phyloP scores from a whole-genome alignment of 2,797 vertebrate species.

The Bucorvus abyssinicus region DNA sequence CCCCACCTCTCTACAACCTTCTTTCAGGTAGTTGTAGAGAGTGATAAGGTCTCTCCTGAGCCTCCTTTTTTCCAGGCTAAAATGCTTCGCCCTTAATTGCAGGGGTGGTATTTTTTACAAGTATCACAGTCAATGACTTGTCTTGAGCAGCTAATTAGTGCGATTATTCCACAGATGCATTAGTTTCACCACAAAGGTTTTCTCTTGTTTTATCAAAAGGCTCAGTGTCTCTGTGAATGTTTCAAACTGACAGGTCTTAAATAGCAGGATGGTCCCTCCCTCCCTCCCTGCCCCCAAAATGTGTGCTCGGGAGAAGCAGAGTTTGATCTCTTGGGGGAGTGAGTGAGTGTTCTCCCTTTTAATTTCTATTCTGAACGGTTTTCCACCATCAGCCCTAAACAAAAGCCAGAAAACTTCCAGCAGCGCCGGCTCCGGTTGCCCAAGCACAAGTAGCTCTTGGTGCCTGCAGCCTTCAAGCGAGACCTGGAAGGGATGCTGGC shows the following conservation, averaged over 20 bases:
- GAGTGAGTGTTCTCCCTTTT: neutral
- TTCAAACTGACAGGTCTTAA: conserved; percentile 85
- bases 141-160: conserved; percentile 93
- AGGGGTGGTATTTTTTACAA: conserved; percentile 58
- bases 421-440: neutral
- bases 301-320: neutral
- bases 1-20: too few relatives aligned
- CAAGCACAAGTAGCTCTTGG: fast-evolving
- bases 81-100: conserved; percentile 76
- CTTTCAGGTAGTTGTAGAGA: too few relatives aligned
- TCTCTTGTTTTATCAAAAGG: conserved; percentile 89
- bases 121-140: conserved; percentile 78
- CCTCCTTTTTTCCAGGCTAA: too few relatives aligned
- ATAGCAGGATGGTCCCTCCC: conserved; percentile 71
- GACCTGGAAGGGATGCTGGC: neutral
- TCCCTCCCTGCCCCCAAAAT: conserved; percentile 23
- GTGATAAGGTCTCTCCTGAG: too few relatives aligned
- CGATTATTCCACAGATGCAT: conserved; percentile 95
- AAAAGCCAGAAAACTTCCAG: neutral
- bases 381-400: neutral
- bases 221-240: conserved; percentile 86
- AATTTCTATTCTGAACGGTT: neutral
- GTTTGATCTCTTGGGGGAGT: neutral
- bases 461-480: fast-evolving
- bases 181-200: conserved; percentile 84